These are phyloP conservation scores for Nymphicus hollandicus DNA, from an alignment of 2,113 vertebrate species.

Conservation along the genomic window DNA sequence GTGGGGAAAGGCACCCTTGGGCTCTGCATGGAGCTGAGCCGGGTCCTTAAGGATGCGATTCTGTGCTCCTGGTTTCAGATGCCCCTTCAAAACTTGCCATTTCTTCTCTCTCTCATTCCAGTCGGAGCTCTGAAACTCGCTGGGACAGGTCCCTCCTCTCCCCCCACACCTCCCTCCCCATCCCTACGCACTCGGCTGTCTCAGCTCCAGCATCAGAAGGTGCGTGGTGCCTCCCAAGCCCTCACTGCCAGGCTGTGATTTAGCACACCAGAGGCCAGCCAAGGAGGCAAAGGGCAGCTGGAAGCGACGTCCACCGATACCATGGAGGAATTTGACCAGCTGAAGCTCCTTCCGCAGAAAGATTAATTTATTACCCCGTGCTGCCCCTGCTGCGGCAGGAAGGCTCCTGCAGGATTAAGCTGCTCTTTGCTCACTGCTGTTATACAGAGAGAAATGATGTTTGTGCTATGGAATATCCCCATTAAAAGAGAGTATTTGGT, in stretches of 20 bases:
- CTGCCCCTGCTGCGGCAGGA: not conserved
- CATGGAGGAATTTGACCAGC: not conserved
- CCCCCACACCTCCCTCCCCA: not conserved
- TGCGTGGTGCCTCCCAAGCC: not conserved
- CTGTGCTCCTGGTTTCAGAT: fast-evolving
- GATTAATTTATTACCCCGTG: slow-evolving; percentile 2
- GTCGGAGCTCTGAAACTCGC: slow-evolving; percentile 32
- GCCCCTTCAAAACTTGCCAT: not conserved
- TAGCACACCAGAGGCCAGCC: fast-evolving
- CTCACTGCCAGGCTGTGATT: not conserved
- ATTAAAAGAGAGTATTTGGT: not conserved
- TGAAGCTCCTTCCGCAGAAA: not conserved
- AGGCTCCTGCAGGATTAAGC: not conserved
- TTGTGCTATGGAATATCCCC: not conserved
- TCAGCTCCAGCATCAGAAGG: not conserved
- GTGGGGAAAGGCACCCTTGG: not conserved
- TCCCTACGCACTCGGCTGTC: not conserved
- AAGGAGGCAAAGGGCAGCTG: not conserved
- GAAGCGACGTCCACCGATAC: fast-evolving
- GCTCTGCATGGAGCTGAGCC: not conserved
- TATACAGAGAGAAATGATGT: not conserved
- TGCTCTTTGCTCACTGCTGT: not conserved
- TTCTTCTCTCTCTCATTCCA: not conserved
- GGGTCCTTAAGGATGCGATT: fast-evolving
- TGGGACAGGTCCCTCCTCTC: not conserved